Evolutionary conservation across 1,140 invertebrate species (phyloP).

Genomic region (Bursaphelenchus mucronatus): DNA sequence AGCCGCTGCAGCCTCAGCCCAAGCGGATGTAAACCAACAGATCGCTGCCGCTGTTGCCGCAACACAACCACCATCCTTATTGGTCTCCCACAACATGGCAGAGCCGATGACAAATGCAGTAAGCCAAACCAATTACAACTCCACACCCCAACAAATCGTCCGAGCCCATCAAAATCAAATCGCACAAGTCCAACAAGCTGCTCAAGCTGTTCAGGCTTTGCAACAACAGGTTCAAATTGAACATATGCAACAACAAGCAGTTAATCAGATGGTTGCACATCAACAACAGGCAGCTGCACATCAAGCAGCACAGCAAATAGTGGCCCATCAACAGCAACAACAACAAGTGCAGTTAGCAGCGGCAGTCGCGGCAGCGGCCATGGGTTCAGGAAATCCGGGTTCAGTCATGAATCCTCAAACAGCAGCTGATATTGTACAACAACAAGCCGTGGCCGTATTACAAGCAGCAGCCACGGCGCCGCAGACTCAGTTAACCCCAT

Average conservation of each 20-base stretch:
- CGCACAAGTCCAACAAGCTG: slow-evolving; percentile 33
- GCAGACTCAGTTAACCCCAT: background rate
- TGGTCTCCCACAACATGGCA: background rate
- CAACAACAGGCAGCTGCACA: slow-evolving; percentile 26
- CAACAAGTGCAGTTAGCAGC: background rate
- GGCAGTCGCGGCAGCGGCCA: slow-evolving; percentile 16
- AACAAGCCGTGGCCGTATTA: slow-evolving; percentile 16
- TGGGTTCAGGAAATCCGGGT: background rate
- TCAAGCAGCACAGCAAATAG: slow-evolving; percentile 33
- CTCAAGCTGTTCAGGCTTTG: slow-evolving; percentile 35
- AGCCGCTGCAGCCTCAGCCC: slow-evolving; percentile 2
- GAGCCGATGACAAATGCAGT: slow-evolving; percentile 1
- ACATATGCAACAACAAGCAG: slow-evolving; percentile 28
- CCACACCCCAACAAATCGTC: slow-evolving; percentile 1
- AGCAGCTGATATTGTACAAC: slow-evolving; percentile 9
- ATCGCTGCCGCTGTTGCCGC: slow-evolving; percentile 19
- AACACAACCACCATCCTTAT: slow-evolving; percentile 8
- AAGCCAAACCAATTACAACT: background rate
- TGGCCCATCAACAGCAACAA: slow-evolving; percentile 25
- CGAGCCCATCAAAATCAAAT: slow-evolving; percentile 35
- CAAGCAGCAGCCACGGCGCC: slow-evolving; percentile 10
- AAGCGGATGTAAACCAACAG: slow-evolving; percentile 5
- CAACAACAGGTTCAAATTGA: slow-evolving; percentile 32
- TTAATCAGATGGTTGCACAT: slow-evolving; percentile 35
- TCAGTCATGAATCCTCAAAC: background rate